Evolutionary conservation across 2,113 vertebrate species (phyloP), one percentile per base, ranked within the genome.

Genomic region (Poicephalus gulielmi): DNA sequence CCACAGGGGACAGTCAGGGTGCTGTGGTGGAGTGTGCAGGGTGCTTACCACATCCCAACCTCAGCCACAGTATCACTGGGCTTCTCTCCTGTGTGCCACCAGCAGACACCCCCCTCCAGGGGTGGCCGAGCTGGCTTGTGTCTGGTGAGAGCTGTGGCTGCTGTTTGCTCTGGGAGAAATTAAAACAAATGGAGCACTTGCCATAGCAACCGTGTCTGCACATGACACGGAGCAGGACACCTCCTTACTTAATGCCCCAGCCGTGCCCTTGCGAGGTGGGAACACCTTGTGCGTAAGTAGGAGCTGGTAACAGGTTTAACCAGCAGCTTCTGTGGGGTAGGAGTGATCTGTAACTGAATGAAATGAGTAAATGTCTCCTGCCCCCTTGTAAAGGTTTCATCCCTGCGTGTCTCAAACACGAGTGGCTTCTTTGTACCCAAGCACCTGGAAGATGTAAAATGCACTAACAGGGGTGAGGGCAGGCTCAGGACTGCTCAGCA

Each of bases 161-260:
- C 84, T 97, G 94, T 97, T 97, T 97, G 90, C 87, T 92, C 88
- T 83, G 83, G 50, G 35, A 92, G 87, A 83, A 92, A 93, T 86
- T 80, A 95, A 96, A 96, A 95, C 94, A 96, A 92, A 80, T 3
- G 4, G 35, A 92, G 75, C 78, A 9, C 79, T 96, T 88, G 78
- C 90, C 82, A 88, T 95, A 31, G 94, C 92, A 95, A 96, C 91
- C 2, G 12, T 81, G 55, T 59, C 81, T 0, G 6, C 63, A 18
- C 1, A 55, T 41, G 4, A 20, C 94, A 77, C 1, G 23, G 92
- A 86, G 83, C 52, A 60, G 92, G 82, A 63, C 82, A 75, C 80
- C 86, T 94, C 86, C 88, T 90, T 39, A 31, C 64, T 17, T 25
- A 49, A 12, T 86, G 81, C 41, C 92, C 77, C 62, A 30, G 71